Evolutionary conservation across 2,113 vertebrate species (phyloP), one percentile per base, ranked within the genome.

Genomic region (Rhinopomastus cyanomelas): DNA sequence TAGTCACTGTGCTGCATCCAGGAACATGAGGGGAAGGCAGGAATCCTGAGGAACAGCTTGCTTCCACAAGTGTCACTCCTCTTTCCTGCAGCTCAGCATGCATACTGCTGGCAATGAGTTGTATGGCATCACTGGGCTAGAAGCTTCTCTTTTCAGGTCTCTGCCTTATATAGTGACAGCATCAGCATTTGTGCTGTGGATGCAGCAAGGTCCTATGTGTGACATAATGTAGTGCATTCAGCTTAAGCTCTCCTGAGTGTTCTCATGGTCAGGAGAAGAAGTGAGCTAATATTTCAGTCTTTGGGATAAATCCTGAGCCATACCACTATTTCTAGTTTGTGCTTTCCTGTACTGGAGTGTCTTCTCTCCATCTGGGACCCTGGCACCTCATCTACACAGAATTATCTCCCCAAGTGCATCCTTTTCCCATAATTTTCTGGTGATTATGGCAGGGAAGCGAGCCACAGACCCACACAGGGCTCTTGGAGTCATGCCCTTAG

Each of bases 121-220:
- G 0, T 0, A 5, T 22, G 62, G 61, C 19, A 69, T 53, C 36
- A 8, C 10, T 1, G 1, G 18, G 21, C 46, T 46, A 30, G 55
- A 36, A 69, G 21, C 2, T 59, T 29, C 37, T 67, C 49, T 73
- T 56, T 48, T 39, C 7, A 3, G 3, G 0, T 64, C 26, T 83
- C 22, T 71, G n/a, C 23, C 19, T 49, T 75, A 6, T 25, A 2
- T 9, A 69, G 56, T 30, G 78, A 39, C 37, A 52, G 20, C 22
- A 37, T 36, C 51, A 32, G 30, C 19, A 5, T 15, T 51, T 34
- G 16, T 49, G 46, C 59, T 4, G 9, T 18, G 46, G 59, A 3
- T 23, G 11, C 13, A 57, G 84, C 8, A 14, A 37, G n/a, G 23
- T 13, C 9, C 0, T 1, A 0, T 4, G 7, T 27, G 16, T 20